Conservation (phyloP, 2,113 vertebrate species). For the Malaclemys terrapin region DNA sequence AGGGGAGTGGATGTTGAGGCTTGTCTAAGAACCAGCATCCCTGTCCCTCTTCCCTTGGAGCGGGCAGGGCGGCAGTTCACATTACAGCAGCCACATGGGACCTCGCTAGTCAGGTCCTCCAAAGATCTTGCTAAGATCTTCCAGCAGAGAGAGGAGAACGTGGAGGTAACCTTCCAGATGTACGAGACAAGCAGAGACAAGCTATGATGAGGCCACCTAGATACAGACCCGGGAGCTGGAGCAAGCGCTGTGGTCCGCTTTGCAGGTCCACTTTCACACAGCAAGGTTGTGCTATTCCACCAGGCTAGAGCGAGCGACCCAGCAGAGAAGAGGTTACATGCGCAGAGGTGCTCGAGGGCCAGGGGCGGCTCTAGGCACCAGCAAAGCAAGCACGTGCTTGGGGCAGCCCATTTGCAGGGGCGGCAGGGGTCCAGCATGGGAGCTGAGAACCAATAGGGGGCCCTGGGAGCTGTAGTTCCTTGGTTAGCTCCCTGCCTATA, state of each 20-base stretch:
- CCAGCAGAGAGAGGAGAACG: neutral
- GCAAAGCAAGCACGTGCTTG: no score
- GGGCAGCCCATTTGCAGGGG: no score
- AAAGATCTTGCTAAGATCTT: neutral
- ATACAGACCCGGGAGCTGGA: neutral
- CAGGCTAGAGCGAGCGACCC: no score
- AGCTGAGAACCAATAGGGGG: no score
- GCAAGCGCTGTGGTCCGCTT: neutral
- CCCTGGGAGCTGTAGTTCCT: no score
- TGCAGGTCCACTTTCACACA: neutral
- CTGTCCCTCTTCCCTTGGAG: neutral
- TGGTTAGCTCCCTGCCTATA: no score
- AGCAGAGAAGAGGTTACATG: no score
- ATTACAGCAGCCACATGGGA: neutral
- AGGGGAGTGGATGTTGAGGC: neutral
- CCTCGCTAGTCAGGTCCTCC: neutral
- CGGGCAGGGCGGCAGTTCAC: neutral
- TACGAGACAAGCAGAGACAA: no score
- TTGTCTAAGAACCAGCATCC: neutral
- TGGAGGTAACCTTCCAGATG: neutral
- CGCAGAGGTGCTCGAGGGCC: no score
- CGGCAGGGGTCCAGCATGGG: no score
- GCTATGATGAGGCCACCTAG: neutral
- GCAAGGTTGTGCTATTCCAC: fast-evolving
- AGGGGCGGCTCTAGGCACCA: no score